Base-by-base conservation (phyloP, 2,888 invertebrate species). In the Dasypolia templi region DNA sequence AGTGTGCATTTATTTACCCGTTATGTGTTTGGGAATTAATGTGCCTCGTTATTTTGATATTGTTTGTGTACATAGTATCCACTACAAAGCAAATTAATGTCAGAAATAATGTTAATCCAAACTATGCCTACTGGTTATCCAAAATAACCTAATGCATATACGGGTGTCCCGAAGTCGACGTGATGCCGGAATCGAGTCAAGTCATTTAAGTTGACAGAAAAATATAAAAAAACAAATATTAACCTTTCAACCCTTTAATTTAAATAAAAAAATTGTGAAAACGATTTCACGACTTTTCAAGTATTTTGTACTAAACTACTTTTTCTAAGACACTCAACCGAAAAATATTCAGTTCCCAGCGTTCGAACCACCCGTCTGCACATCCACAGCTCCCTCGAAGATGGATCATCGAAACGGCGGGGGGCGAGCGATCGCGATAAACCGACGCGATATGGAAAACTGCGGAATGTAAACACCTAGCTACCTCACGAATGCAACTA, bases 381-480 rank as follows among this genome's bases (percentile, higher is more conserved):
- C 35, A 5, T 3, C 51, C 81, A 77, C 4, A 72, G 63, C 87
- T 89, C 91, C 92, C 93, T 92, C 88, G 86, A 94, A 95, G 95
- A 95, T 94, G 95, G 95, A 95, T 95, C 95, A 94, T 94, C 91
- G 93, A 91, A 90, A 89, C 92, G 90, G 86, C 89, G 91, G 93
- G 93, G 93, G 92, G 91, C 85, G 90, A 90, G 89, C 89, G 92
- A 88, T 87, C 84, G 85, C 94, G 94, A 94, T 94, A 94, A 93
- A 91, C 89, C 89, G 90, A 81, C 88, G 90, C 92, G 94, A 95
- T 95, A 95, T 94, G 94, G 94, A 94, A 93, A 94, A 90, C 91
- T 89, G 89, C 88, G 89, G 90, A 89, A 90, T 92, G 91, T 90
- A 77, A 80, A 76, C 74, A 90, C 80, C 84, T 89, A 88, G 86